phyloP scores from a whole-genome alignment of 2,888 invertebrate species.

The Erebia palarica region DNA sequence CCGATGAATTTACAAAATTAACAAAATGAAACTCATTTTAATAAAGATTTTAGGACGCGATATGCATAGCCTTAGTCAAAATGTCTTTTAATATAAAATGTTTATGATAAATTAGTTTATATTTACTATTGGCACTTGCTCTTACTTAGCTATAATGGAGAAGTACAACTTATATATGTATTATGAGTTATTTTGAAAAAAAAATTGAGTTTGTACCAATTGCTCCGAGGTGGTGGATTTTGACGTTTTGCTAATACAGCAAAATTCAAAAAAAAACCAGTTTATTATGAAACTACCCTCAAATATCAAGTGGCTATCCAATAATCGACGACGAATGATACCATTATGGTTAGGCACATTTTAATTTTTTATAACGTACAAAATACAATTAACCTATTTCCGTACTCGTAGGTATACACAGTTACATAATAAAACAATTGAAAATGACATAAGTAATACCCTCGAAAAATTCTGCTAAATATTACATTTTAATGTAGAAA shows the following conservation, averaged over 20 bases:
- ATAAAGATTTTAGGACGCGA: neutral
- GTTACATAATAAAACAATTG: neutral
- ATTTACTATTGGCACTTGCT: slow-evolving; percentile 30
- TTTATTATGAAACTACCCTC: too few species aligned
- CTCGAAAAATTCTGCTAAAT: slow-evolving; percentile 6
- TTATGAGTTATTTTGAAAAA: slow-evolving; percentile 7
- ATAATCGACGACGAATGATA: neutral
- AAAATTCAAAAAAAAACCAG: too few species aligned
- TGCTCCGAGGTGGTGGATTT: too few species aligned
- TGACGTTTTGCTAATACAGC: too few species aligned
- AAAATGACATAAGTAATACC: neutral
- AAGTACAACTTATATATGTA: slow-evolving; percentile 11
- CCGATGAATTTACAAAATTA: neutral
- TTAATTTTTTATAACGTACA: neutral
- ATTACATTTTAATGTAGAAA: neutral
- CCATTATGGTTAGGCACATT: neutral
- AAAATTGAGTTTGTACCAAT: neutral
- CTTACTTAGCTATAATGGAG: slow-evolving; percentile 3
- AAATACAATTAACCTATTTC: neutral
- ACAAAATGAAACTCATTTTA: neutral
- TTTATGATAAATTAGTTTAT: slow-evolving; percentile 21
- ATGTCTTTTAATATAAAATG: slow-evolving; percentile 27
- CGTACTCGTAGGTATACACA: neutral
- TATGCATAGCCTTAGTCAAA: slow-evolving; percentile 24
- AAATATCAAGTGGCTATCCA: too few species aligned